Base-by-base conservation (phyloP, 2,797 vertebrate genomes). In the Delichon dasypus region DNA sequence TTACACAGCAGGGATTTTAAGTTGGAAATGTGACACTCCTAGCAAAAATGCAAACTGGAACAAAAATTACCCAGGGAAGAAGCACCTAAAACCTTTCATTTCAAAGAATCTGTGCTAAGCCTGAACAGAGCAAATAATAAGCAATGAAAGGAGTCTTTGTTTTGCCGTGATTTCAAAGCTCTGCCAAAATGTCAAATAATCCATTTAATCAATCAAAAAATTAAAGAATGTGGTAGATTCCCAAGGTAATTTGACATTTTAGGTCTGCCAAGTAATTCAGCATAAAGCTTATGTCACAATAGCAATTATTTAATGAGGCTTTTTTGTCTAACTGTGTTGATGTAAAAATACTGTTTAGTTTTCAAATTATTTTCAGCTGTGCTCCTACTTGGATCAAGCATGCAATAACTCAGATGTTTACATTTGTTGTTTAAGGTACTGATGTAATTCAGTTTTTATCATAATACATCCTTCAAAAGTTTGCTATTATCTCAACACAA, bases 171-270 rank as follows among this genome's bases (percentile, higher is more conserved):
- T 97, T 98, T 97, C 95, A 96, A 88, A 96, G 94, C 96, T 94
- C 96, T 97, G 95, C 97, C 97, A 97, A 97, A 97, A 97, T 97
- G 98, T 98, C 98, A 98, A 98, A 97, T 97, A 97, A 98, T 97
- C 96, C 96, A 97, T 97, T 98, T 97, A 97, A 97, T 98, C 97
- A 98, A 97, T 98, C 97, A 97, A 94, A 97, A 98, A 98, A 97
- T 97, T 97, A 97, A 97, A 97, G 96, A 97, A 97, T 89, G 97
- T 94, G 85, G 78, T 97, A 97, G 89, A 96, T 94, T 96, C 89
- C 96, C 93, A 88, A 96, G 90, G 95, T 95, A 94, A 84, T 82
- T 94, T 78, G 94, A 94, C 16, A 93, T 93, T 96, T 96, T 84
- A 97, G 88, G 92, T 92, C 66, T 97, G 97, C 92, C 92, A 96